These are phyloP conservation scores for Tipula helvola DNA, from an alignment of 2,888 invertebrate genomes.

Conservation along the genomic window DNA sequence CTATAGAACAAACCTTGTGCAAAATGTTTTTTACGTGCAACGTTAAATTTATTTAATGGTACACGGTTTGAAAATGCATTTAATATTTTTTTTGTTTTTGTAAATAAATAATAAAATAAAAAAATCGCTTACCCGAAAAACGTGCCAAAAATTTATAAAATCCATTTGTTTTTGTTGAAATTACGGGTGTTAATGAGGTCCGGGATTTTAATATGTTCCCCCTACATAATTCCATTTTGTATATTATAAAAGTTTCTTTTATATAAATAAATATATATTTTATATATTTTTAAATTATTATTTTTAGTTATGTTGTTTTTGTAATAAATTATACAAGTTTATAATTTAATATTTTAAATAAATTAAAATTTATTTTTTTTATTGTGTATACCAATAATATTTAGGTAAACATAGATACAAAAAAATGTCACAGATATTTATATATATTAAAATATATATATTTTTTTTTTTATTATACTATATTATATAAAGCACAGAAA, in stretches of 20 bases:
- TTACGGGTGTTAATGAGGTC: neutral
- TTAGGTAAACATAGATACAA: neutral
- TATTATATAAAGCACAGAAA: neutral
- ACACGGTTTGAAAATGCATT: neutral
- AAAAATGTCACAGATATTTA: neutral
- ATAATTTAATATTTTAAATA: neutral
- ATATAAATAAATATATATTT: slow-evolving; percentile 4
- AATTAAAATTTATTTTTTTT: neutral
- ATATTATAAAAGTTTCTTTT: neutral
- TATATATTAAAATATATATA: neutral
- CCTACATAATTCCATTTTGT: slow-evolving; percentile 5
- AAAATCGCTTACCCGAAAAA: slow-evolving; percentile 15
- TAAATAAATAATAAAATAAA: neutral
- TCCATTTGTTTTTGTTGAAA: slow-evolving; percentile 14
- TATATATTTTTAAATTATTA: neutral
- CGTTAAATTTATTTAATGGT: too few relatives aligned
- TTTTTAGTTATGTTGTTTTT: neutral
- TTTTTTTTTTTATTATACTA: neutral
- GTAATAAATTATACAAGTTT: neutral
- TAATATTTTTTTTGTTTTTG: neutral
- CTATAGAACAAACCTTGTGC: too few relatives aligned
- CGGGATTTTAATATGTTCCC: neutral
- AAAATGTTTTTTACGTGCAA: too few relatives aligned
- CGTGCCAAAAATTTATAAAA: slow-evolving; percentile 18
- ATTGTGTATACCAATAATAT: neutral